phyloP scores from a whole-genome alignment of 2,797 vertebrate genomes.

The Tamandua tetradactyla region DNA sequence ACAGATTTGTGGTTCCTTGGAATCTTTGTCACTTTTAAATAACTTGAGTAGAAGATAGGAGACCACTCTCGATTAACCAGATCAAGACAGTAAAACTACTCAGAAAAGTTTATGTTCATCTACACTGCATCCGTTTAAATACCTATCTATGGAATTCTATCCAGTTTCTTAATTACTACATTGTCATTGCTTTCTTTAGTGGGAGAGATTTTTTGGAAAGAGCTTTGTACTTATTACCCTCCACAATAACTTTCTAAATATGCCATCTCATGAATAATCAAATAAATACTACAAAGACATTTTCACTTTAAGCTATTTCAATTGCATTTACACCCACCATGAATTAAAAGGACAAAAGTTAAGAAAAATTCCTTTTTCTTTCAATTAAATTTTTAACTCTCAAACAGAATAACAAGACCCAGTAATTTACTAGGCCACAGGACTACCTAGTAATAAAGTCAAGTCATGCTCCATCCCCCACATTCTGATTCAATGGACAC shows the following conservation, averaged over 20 bases:
- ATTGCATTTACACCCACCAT: neutral
- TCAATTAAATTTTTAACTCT: neutral
- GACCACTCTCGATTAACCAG: fast-evolving
- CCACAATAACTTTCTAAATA: fast-evolving
- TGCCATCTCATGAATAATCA: fast-evolving
- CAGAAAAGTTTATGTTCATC: fast-evolving
- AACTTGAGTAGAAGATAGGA: neutral
- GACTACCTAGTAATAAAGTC: neutral
- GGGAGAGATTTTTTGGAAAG: fast-evolving
- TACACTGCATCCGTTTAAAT: fast-evolving
- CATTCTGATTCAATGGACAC: fast-evolving
- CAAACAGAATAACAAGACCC: neutral
- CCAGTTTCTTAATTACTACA: neutral
- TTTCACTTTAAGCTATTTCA: no score
- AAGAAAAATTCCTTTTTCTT: neutral
- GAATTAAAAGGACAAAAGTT: neutral
- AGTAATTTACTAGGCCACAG: no score
- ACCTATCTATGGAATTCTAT: neutral
- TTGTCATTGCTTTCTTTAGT: fast-evolving
- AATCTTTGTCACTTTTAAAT: no score
- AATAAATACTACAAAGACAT: fast-evolving
- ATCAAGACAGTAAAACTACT: no score
- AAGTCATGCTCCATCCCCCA: fast-evolving
- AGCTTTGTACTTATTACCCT: neutral
- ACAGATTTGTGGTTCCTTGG: neutral